Percentiles rank a stretch among this genome's conserved stretches.
phyloP scores from a whole-genome alignment of 2,888 invertebrate genomes.

The Lysandra bellargus region DNA sequence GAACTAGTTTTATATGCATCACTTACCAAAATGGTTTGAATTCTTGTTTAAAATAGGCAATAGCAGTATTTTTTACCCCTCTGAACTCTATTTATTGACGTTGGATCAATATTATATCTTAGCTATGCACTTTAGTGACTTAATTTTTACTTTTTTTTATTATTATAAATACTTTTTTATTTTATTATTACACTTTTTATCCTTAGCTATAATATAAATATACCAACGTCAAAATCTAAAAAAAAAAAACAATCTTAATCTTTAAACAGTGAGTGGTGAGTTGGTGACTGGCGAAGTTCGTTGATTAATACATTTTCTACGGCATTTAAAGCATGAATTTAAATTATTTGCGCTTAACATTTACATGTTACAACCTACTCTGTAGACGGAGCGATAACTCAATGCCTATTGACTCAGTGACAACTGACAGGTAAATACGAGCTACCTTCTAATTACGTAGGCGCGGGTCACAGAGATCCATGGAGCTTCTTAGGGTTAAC shows the following conservation, averaged over 20 bases:
- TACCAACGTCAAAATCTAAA: background rate
- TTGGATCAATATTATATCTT: no score
- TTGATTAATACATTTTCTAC: conserved; percentile 3
- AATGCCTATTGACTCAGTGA: conserved; percentile 41
- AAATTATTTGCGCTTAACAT: conserved; percentile 22
- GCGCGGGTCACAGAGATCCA: conserved; percentile 50
- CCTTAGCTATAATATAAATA: no score
- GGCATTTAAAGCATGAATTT: background rate
- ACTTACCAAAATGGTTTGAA: background rate
- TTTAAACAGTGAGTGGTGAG: background rate
- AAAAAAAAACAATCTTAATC: background rate
- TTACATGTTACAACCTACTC: conserved; percentile 32
- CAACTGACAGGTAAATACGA: conserved; percentile 39
- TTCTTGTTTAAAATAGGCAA: background rate
- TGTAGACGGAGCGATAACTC: conserved; percentile 38
- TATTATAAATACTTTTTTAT: no score
- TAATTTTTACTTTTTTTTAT: no score
- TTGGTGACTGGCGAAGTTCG: background rate
- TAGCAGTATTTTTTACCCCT: background rate
- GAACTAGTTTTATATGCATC: conserved; percentile 12
- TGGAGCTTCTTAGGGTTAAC: conserved; percentile 57
- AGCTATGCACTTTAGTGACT: no score
- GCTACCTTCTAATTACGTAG: conserved; percentile 50
- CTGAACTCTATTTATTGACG: no score
- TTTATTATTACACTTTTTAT: no score